Base-by-base conservation (phyloP, 1,140 invertebrate species). In the Spodoptera frugiperda region DNA sequence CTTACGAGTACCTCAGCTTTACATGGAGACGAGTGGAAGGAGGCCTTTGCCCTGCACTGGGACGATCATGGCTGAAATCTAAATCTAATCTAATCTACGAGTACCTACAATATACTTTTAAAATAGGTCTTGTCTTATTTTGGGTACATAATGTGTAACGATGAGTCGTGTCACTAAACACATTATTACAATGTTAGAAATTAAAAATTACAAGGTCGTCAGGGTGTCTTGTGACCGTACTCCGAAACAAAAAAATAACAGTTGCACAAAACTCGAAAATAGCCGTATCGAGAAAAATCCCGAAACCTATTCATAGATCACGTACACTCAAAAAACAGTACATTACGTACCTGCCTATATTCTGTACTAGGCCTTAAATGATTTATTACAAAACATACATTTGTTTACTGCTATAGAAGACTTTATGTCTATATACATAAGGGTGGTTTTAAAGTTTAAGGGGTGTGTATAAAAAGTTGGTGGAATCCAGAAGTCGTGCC, bases 251-350 rank as follows among this genome's bases (percentile, higher is more conserved):
- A 48, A 68, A 61, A 39, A 11, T 19, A 76, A 54, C 17, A 46
- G 14, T 73, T 77, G 74, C 65, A 74, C 75, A 76, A 76, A 73
- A 49, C 30, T 68, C 21, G n/a, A 14, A 77, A 80, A 15, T 48
- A 10, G 11, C 53, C 15, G 17, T 48, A 44, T 46, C 75, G 25
- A n/a, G 11, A 48, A 80, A 78, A 82, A 82, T 78, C 82, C 74
- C 68, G 44, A 83, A 86, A 82, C 57, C 81, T 78, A 84, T 89
- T 89, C 87, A 89, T 88, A 84, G 79, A 82, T 83, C 81, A 84
- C 86, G 82, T 46, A 75, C 63, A 82, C 78, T 77, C 39, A 79
- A 83, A 81, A 79, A 53, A 76, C 55, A 80, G 17, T 53, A 46
- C 59, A 68, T 70, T 76, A 68, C 63, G 79, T 84, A 84, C 84